A percentile compares a stretch with the other conserved stretches of the same genome.
These are phyloP conservation scores for Moxostoma hubbsi DNA, from an alignment of 2,797 vertebrate species.

Conservation along the genomic window DNA sequence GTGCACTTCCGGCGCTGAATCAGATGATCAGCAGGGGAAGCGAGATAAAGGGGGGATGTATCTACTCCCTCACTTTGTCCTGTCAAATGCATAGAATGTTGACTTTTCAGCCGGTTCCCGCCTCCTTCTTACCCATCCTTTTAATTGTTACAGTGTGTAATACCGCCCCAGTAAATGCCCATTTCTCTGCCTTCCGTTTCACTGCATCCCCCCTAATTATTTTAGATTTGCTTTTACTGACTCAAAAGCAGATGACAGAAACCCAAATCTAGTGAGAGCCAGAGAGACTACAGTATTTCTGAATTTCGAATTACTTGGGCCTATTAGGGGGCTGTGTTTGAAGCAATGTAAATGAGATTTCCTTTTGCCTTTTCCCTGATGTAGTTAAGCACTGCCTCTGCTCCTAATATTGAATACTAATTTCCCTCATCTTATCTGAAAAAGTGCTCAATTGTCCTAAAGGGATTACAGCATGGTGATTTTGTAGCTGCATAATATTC, in stretches of 20 bases:
- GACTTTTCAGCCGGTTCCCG: too few relatives aligned
- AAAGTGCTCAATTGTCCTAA: constrained; percentile 41
- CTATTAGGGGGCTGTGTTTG: constrained; percentile 39
- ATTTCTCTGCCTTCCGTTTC: constrained; percentile 43
- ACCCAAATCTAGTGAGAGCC: constrained; percentile 36
- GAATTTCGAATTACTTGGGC: constrained; percentile 47
- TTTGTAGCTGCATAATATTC: constrained; percentile 27
- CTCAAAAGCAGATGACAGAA: constrained; percentile 61
- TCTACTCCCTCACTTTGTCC: too few relatives aligned
- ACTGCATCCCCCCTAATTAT: constrained; percentile 52
- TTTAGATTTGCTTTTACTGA: constrained; percentile 54
- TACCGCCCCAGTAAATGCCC: neutral
- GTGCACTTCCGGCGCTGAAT: too few relatives aligned
- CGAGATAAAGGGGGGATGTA: too few relatives aligned
- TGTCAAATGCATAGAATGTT: too few relatives aligned
- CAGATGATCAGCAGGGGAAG: too few relatives aligned
- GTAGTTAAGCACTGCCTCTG: constrained; percentile 42
- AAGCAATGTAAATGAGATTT: constrained; percentile 46
- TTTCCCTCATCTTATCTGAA: constrained; percentile 44
- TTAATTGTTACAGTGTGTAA: too few relatives aligned
- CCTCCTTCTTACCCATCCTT: too few relatives aligned
- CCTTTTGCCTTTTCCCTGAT: constrained; percentile 43
- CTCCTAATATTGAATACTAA: constrained; percentile 49
- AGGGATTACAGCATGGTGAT: constrained; percentile 30
- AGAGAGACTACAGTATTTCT: constrained; percentile 41